Conservation (phyloP, 2,888 invertebrate species). For the Pseudococcus jackbeardsleyi region DNA sequence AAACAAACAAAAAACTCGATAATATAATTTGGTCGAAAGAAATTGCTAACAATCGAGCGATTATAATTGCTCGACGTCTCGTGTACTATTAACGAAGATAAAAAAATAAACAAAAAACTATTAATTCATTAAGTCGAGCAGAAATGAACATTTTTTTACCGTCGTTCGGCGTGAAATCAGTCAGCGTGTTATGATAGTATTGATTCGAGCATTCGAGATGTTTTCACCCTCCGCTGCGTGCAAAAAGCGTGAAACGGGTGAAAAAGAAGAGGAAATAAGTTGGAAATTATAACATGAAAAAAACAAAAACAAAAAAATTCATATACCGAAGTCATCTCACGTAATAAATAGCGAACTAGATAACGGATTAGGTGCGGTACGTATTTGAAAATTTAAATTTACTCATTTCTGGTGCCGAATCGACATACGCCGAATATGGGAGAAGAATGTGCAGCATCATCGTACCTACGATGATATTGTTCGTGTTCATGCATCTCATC, state of each 20-base stretch:
- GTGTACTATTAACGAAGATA: constrained; percentile 54
- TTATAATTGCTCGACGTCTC: constrained; percentile 51
- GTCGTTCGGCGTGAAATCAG: constrained; percentile 17
- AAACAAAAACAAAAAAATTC: background rate
- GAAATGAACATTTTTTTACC: constrained; percentile 35
- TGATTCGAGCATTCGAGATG: constrained; percentile 18
- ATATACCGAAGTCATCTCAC: constrained; percentile 23
- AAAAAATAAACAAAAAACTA: constrained; percentile 56
- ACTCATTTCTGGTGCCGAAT: constrained; percentile 10
- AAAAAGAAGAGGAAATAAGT: constrained; percentile 18
- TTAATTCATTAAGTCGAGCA: constrained; percentile 56
- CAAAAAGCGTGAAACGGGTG: constrained; percentile 36
- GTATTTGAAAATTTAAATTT: constrained; percentile 48
- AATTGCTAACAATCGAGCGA: constrained; percentile 39
- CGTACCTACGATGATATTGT: background rate
- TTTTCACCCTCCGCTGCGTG: background rate
- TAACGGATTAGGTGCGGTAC: constrained; percentile 39
- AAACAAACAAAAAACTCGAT: constrained; percentile 46
- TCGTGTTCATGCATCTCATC: constrained; percentile 27
- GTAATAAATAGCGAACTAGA: constrained; percentile 50
- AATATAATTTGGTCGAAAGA: constrained; percentile 31
- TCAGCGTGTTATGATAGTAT: constrained; percentile 52
- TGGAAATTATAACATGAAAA: background rate
- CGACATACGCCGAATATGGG: background rate
- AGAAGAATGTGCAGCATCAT: constrained; percentile 12